Evolutionary conservation across 2,888 invertebrate genomes (phyloP), one percentile per base, ranked within the genome.

Genomic region (Dione vanillae): DNA sequence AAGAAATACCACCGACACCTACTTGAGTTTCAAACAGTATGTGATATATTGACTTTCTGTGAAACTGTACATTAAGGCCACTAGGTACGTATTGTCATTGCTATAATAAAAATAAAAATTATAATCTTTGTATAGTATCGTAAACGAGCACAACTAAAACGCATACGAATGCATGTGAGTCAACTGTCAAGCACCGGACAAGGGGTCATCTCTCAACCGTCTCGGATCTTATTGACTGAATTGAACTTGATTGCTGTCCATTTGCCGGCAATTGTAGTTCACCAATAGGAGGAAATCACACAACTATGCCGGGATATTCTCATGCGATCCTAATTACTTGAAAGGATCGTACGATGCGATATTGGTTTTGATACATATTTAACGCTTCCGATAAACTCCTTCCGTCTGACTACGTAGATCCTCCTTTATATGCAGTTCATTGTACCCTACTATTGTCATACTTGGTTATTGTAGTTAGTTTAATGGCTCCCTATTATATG

Each of bases 201-300:
- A 71, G 74, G 65, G 72, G 71, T 71, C 73, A 72, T 71, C 77
- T 73, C 77, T 76, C 76, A 76, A 77, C 80, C 81, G 85, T 85
- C 85, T 86, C 81, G 82, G 69, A 78, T 83, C 80, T 88, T 89
- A 92, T 92, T 91, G 92, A 85, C 82, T 83, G 79, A 92, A 92
- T 92, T 92, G 92, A 77, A 78, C 83, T 80, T 91, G 91, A 92
- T 92, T 92, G 92, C 84, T 78, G 85, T 74, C 87, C 85, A 91
- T 90, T 92, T 91, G 85, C 84, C 83, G 82, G 80, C 92, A 92
- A 92, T 92, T 92, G 92, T 74, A 73, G 76, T 75, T 75, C 76
- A 65, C 83, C 84, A 87, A 83, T 83, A 78, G 83, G 75, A 79
- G 82, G 79, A 85, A 84, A 89, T 86, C 86, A 85, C 69, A 52